These are phyloP conservation scores for Silurus glanis DNA, from an alignment of 2,113 vertebrate genomes.

Conservation along the genomic window DNA sequence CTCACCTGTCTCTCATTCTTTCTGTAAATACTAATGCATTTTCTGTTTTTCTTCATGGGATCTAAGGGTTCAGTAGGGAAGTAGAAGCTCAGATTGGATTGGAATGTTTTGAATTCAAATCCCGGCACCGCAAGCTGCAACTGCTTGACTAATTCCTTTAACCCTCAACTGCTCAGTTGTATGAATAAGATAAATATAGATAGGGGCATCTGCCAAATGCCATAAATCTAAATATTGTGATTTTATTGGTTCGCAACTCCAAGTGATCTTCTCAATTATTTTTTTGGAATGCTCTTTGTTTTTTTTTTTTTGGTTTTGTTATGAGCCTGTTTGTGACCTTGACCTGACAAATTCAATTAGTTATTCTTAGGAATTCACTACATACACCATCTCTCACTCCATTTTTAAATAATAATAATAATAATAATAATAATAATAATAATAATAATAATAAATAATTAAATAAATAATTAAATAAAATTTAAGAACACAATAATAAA, in stretches of 20 bases:
- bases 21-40: neutral
- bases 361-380: neutral
- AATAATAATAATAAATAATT: no score
- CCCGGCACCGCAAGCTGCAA: no score
- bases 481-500: neutral
- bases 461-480: neutral
- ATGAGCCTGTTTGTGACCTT: neutral
- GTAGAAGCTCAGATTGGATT: no score
- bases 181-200: no score
- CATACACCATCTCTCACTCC: neutral
- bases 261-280: neutral
- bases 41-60: neutral
- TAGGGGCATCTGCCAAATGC: no score
- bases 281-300: neutral
- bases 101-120: no score
- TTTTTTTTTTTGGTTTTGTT: neutral
- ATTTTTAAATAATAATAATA: neutral
- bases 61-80: no score
- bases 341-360: neutral
- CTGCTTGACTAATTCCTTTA: no score
- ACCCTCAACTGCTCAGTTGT: no score
- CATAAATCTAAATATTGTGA: neutral
- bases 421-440: no score
- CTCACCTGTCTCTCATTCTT: neutral
- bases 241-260: neutral